A percentile compares a stretch with the other conserved stretches of the same genome.
These are phyloP conservation scores for Odontesthes bonariensis DNA, from an alignment of 2,113 vertebrate genomes.

Conservation along the genomic window DNA sequence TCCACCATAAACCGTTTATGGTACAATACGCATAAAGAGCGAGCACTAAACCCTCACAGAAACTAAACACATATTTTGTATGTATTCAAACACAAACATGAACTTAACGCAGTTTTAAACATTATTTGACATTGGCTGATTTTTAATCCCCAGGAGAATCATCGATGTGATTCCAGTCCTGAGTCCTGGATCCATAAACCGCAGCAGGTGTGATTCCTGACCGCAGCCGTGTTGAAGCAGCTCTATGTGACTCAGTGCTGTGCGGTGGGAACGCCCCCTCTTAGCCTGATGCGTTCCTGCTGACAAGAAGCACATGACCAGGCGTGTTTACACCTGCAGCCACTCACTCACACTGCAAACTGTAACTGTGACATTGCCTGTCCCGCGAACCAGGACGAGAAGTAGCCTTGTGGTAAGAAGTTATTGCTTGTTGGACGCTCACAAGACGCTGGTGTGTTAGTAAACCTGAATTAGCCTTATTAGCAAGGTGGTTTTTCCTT, in stretches of 20 bases:
- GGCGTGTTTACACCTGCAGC: conserved; percentile 82
- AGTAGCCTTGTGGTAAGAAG: neutral
- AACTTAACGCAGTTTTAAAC: too few relatives aligned
- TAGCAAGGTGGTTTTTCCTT: neutral
- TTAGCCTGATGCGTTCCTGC: conserved; percentile 56
- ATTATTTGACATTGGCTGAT: too few relatives aligned
- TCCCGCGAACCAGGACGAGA: neutral
- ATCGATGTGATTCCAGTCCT: neutral
- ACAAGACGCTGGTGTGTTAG: conserved; percentile 27
- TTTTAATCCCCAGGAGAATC: neutral
- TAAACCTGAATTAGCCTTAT: conserved; percentile 15
- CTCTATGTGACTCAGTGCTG: conserved; percentile 23
- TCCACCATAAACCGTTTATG: neutral
- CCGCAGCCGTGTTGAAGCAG: neutral
- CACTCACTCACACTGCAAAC: neutral
- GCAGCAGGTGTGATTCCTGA: too few relatives aligned
- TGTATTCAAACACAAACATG: too few relatives aligned
- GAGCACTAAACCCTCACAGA: too few relatives aligned
- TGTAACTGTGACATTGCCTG: neutral
- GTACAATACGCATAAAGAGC: too few relatives aligned
- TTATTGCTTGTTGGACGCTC: neutral
- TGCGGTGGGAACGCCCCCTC: conserved; percentile 46
- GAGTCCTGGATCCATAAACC: too few relatives aligned
- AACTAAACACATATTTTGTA: too few relatives aligned
- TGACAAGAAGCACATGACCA: conserved; percentile 81